phyloP scores from a whole-genome alignment of 2,113 vertebrate genomes.

The Amphiprion ocellaris region DNA sequence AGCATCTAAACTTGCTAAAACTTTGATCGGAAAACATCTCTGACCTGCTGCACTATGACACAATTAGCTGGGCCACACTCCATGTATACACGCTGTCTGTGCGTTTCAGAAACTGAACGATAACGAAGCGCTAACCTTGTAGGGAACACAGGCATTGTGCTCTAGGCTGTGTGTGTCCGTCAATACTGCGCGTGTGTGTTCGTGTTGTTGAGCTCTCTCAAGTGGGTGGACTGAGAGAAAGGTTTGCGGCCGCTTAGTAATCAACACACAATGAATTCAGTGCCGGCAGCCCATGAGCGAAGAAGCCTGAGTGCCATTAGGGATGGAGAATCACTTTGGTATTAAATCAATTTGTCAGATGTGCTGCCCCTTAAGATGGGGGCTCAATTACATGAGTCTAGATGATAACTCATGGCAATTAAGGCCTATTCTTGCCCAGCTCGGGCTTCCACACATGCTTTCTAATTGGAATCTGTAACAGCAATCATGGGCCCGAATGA shows the following conservation, averaged over 20 bases:
- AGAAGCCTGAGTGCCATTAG: constrained; percentile 77
- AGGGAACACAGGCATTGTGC: constrained; percentile 5
- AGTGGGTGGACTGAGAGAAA: constrained; percentile 65
- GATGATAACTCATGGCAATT: constrained; percentile 85
- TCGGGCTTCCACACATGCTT: constrained; percentile 74
- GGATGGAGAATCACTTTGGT: constrained; percentile 81
- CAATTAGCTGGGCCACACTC: not conserved
- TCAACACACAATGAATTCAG: constrained; percentile 80
- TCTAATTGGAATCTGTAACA: constrained; percentile 82
- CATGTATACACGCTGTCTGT: not conserved
- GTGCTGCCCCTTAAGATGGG: constrained; percentile 80
- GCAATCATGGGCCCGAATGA: constrained; percentile 81
- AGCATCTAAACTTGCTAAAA: not conserved
- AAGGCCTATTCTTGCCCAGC: constrained; percentile 78
- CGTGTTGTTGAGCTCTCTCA: constrained; percentile 32
- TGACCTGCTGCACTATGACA: not conserved
- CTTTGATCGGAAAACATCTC: not conserved
- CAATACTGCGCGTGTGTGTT: constrained; percentile 13
- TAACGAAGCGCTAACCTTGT: not conserved
- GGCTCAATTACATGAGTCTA: constrained; percentile 82
- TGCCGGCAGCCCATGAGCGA: constrained; percentile 70
- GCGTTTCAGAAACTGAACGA: not conserved
- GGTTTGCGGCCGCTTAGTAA: constrained; percentile 67
- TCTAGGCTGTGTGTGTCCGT: constrained; percentile 8
- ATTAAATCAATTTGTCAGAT: constrained; percentile 88